These are phyloP conservation scores for Anthophora plumipes DNA, from an alignment of 2,888 invertebrate genomes.

Conservation along the genomic window DNA sequence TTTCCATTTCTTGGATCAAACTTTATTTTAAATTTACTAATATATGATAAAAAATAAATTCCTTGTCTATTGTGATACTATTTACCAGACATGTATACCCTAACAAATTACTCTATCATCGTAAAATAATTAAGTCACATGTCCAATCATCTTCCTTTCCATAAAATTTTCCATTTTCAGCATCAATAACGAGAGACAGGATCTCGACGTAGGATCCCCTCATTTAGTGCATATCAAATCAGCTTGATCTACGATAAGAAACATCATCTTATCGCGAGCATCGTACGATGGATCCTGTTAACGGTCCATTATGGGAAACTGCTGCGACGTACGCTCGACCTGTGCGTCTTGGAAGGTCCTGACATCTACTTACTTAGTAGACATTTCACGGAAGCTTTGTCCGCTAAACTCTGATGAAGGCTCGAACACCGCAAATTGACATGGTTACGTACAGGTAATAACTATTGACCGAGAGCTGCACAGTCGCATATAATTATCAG, in stretches of 20 bases:
- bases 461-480: conserved; percentile 42
- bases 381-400: conserved; percentile 34
- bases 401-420: conserved; percentile 40
- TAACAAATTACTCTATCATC: too few relatives aligned
- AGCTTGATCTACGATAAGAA: background rate
- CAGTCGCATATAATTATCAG: conserved; percentile 51
- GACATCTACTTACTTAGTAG: conserved; percentile 32
- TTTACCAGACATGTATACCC: too few relatives aligned
- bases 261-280: background rate
- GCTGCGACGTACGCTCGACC: background rate
- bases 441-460: conserved; percentile 38
- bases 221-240: background rate
- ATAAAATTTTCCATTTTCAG: background rate
- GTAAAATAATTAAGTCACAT: too few relatives aligned
- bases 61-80: too few relatives aligned
- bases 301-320: conserved; percentile 15
- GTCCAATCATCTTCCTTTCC: background rate
- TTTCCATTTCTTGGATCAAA: background rate
- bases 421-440: conserved; percentile 33
- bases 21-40: too few relatives aligned
- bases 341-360: conserved; percentile 7
- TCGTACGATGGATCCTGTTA: background rate
- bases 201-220: background rate
- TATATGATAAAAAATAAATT: too few relatives aligned
- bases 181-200: background rate